A percentile compares a stretch with the other conserved stretches of the same genome.
Evolutionary conservation across 2,888 invertebrate genomes (phyloP).

Genomic region (Amblyjoppa proteus): DNA sequence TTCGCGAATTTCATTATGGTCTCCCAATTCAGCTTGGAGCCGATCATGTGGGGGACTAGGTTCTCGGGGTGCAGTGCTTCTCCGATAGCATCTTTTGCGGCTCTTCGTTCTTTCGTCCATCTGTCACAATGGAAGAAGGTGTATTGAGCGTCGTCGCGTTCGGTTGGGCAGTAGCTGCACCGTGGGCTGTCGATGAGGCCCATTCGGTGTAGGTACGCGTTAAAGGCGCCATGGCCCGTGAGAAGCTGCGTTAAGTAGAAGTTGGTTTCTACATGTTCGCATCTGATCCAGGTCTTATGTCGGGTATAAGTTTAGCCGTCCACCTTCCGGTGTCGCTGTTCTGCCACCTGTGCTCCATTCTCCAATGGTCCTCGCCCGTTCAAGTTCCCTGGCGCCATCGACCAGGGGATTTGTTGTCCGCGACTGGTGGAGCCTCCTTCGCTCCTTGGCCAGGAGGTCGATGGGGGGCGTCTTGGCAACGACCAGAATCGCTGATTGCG

Average conservation of each 20-base stretch:
- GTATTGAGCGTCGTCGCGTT: conserved; percentile 62
- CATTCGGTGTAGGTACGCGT: conserved; percentile 64
- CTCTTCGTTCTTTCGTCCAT: conserved; percentile 39
- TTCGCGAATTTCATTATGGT: conserved; percentile 46
- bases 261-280: conserved; percentile 51
- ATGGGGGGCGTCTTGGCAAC: conserved; percentile 66
- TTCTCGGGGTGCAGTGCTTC: conserved; percentile 52
- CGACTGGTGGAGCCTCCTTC: conserved; percentile 19
- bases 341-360: conserved; percentile 41
- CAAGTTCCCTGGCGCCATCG: neutral
- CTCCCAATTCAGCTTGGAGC: conserved; percentile 48
- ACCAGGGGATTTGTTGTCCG: neutral
- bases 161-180: conserved; percentile 52
- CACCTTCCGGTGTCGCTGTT: conserved; percentile 29
- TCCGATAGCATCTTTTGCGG: conserved; percentile 21
- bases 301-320: conserved; percentile 47
- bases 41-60: conserved; percentile 57
- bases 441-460: conserved; percentile 62
- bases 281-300: conserved; percentile 38
- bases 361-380: conserved; percentile 39
- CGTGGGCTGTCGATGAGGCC: conserved; percentile 42
- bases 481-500: conserved; percentile 64
- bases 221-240: conserved; percentile 71
- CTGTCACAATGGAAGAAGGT: conserved; percentile 67
- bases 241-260: conserved; percentile 71